These are phyloP conservation scores for Lathronympha strigana DNA, from an alignment of 2,888 invertebrate genomes.

Conservation along the genomic window DNA sequence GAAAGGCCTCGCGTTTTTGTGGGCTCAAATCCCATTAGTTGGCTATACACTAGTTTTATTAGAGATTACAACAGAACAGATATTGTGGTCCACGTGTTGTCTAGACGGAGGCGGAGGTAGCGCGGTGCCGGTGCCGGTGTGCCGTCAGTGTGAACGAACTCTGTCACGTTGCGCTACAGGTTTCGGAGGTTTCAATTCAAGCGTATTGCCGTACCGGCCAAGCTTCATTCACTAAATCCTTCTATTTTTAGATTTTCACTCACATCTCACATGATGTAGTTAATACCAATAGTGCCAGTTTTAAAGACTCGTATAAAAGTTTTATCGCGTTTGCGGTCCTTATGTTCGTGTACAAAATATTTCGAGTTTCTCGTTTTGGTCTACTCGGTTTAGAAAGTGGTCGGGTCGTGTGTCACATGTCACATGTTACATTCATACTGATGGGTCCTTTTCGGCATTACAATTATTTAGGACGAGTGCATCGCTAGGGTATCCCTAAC, in stretches of 20 bases:
- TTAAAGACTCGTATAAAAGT: not conserved
- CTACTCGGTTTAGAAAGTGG: constrained; percentile 16
- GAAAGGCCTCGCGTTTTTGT: not conserved
- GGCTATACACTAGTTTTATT: not conserved
- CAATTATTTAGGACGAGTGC: not conserved
- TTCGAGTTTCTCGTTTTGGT: not conserved
- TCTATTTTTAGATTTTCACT: constrained; percentile 3
- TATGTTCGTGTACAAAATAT: constrained; percentile 4
- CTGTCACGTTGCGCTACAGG: constrained; percentile 72
- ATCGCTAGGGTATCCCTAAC: not conserved
- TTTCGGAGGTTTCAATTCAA: constrained; percentile 73
- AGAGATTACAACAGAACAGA: constrained; percentile 4
- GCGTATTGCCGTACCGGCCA: constrained; percentile 69
- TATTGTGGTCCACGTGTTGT: constrained; percentile 36
- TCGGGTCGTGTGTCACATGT: too few relatives aligned
- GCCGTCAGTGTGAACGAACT: constrained; percentile 75
- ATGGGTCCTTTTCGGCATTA: not conserved
- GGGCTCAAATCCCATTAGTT: not conserved
- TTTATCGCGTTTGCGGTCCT: not conserved
- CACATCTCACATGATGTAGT: not conserved
- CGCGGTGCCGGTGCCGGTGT: constrained; percentile 49
- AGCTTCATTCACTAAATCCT: constrained; percentile 62
- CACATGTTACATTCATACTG: not conserved
- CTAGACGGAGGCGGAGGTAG: constrained; percentile 29
- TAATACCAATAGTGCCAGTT: not conserved